These are phyloP conservation scores for Stenopsyche tienmushanensis DNA, from an alignment of 1,140 invertebrate species.

Conservation along the genomic window DNA sequence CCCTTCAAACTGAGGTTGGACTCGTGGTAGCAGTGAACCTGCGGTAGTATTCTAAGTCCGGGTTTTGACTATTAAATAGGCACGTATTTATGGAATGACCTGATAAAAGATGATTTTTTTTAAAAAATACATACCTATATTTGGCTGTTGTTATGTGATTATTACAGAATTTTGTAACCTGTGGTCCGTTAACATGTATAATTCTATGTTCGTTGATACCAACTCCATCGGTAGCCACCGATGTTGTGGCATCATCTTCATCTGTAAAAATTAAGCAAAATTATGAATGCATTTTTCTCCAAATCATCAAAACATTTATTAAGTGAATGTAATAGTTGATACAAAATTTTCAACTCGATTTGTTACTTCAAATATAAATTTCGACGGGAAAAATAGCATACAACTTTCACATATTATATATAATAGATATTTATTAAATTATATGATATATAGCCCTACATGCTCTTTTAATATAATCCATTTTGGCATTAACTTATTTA, in stretches of 20 bases:
- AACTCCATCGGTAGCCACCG: conserved; percentile 56
- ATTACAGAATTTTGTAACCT: conserved; percentile 82
- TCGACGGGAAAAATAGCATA: too few relatives aligned
- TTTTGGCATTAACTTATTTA: too few relatives aligned
- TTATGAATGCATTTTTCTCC: not conserved
- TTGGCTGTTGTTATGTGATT: conserved; percentile 92
- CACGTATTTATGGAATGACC: not conserved
- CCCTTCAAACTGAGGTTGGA: too few relatives aligned
- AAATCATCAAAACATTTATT: too few relatives aligned
- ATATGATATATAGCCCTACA: too few relatives aligned
- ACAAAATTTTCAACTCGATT: too few relatives aligned
- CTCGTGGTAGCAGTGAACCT: too few relatives aligned
- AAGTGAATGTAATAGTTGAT: too few relatives aligned
- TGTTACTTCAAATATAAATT: too few relatives aligned
- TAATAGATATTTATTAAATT: too few relatives aligned
- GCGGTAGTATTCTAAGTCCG: not conserved
- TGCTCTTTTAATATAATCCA: too few relatives aligned
- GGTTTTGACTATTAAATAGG: not conserved
- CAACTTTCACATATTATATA: too few relatives aligned
- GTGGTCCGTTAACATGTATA: conserved; percentile 80
- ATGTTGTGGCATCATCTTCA: conserved; percentile 64
- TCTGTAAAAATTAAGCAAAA: conserved; percentile 48
- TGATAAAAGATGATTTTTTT: conserved; percentile 2
- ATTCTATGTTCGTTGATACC: conserved; percentile 66
- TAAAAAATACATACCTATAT: conserved; percentile 67